Evolutionary conservation across 2,888 invertebrate genomes (phyloP).

Genomic region (Phlogophora meticulosa): DNA sequence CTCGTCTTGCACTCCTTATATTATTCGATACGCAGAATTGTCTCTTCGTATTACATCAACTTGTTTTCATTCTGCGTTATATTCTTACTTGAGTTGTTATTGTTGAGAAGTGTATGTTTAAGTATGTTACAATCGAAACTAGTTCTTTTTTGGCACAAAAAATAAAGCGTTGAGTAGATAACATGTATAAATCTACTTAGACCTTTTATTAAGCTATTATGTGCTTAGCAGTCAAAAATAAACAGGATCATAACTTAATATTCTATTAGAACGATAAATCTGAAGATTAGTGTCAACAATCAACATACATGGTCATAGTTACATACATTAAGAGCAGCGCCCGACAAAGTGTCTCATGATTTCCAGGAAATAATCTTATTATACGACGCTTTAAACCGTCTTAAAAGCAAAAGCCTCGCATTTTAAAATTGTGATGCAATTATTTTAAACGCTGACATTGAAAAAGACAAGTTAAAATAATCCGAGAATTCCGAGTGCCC

Average conservation of each 20-base stretch:
- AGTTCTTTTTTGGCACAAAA: conserved; percentile 10
- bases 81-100: background rate
- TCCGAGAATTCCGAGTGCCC: conserved; percentile 89
- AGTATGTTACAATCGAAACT: conserved; percentile 18
- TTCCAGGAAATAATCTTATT: conserved; percentile 89
- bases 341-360: conserved; percentile 81
- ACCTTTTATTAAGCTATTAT: conserved; percentile 21
- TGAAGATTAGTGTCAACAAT: conserved; percentile 44
- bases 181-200: conserved; percentile 13
- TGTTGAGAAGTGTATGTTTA: conserved; percentile 11
- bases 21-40: conserved; percentile 71
- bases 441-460: conserved; percentile 91
- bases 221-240: conserved; percentile 1
- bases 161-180: background rate
- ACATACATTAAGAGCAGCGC: conserved; percentile 56
- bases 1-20: conserved; percentile 71
- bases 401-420: conserved; percentile 89
- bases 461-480: conserved; percentile 91
- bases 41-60: conserved; percentile 64
- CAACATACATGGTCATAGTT: conserved; percentile 42
- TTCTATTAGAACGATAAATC: conserved; percentile 49
- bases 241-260: conserved; percentile 21
- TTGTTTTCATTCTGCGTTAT: conserved; percentile 47
- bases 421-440: conserved; percentile 91
- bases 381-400: conserved; percentile 85